Evolutionary conservation across 2,113 vertebrate species (phyloP).

Genomic region (Chloebia gouldiae): DNA sequence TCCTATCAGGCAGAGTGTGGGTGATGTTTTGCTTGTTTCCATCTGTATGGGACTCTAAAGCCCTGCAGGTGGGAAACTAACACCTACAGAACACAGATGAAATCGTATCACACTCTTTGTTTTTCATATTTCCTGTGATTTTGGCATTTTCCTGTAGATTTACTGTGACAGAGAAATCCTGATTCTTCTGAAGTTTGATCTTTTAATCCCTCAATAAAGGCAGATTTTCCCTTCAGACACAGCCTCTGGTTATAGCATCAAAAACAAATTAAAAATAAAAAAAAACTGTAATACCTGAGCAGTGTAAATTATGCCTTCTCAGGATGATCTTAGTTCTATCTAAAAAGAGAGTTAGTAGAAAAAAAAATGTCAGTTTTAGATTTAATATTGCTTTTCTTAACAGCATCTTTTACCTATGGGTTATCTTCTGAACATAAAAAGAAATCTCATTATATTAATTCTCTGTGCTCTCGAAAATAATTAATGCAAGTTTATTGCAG

Average conservation of each 20-base stretch:
- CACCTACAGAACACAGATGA: neutral
- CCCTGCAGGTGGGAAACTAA: neutral
- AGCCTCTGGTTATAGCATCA: neutral
- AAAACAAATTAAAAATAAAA: neutral
- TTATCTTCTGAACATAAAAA: neutral
- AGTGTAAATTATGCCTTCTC: neutral
- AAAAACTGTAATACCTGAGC: neutral
- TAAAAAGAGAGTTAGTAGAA: neutral
- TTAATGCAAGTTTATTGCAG: neutral
- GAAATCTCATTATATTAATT: no score
- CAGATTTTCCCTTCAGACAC: neutral
- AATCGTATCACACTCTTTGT: neutral
- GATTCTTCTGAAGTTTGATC: neutral
- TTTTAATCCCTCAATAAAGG: neutral
- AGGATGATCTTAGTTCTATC: neutral
- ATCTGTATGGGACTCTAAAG: accelerated
- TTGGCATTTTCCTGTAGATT: neutral
- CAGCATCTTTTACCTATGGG: accelerated
- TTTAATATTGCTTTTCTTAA: neutral
- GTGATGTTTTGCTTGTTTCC: neutral
- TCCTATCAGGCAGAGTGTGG: neutral
- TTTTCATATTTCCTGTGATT: neutral
- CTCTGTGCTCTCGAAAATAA: neutral
- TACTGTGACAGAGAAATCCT: neutral
- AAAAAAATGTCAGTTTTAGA: neutral